phyloP scores from a whole-genome alignment of 1,140 invertebrate genomes.

The Euglossa dilemma region DNA sequence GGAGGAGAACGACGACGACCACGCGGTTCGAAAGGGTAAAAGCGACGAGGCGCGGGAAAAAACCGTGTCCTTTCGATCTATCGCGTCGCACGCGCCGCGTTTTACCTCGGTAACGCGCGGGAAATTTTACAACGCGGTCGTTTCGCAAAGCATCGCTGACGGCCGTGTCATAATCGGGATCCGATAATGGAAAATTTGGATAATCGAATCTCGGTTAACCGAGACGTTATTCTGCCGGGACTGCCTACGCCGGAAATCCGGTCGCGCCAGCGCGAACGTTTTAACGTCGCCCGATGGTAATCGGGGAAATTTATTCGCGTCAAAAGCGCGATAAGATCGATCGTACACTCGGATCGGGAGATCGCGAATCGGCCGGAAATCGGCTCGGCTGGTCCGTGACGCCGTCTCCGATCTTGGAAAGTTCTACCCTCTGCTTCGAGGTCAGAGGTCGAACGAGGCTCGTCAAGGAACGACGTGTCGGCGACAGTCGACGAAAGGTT shows the following conservation, averaged over 20 bases:
- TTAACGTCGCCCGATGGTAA: background rate
- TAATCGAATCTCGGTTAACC: conserved; percentile 23
- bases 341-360: background rate
- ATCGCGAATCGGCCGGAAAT: background rate
- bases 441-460: background rate
- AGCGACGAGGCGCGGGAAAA: background rate
- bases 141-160: background rate
- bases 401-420: background rate
- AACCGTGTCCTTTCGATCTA: background rate
- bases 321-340: background rate
- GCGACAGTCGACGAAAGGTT: background rate
- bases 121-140: conserved; percentile 3
- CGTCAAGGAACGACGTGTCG: background rate
- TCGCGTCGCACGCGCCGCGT: background rate
- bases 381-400: background rate
- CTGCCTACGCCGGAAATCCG: background rate
- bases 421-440: background rate
- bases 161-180: conserved; percentile 21
- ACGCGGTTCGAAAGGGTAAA: background rate
- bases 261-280: background rate
- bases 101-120: background rate
- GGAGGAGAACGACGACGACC: background rate
- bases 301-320: conserved; percentile 12
- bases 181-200: conserved; percentile 28
- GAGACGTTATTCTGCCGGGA: background rate